phyloP scores from a whole-genome alignment of 1,140 invertebrate species.

The Eumeta japonica region DNA sequence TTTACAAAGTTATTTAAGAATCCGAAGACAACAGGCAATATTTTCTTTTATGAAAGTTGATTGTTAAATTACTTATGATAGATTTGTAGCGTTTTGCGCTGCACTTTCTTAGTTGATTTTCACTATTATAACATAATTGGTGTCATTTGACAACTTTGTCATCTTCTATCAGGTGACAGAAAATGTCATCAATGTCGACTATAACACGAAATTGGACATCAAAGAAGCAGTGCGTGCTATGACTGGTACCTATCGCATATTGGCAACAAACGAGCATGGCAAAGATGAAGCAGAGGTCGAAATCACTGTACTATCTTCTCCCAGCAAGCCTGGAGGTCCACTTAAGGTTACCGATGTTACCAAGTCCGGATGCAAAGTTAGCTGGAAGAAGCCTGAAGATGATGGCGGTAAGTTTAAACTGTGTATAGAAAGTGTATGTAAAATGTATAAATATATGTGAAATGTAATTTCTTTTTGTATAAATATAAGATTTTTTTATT shows the following conservation, averaged over 20 bases:
- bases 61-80: no score
- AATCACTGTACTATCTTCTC: conserved; percentile 83
- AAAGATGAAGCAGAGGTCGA: conserved; percentile 92
- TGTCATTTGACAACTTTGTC: no score
- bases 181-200: conserved; percentile 87
- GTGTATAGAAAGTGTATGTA: neutral
- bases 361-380: conserved; percentile 82
- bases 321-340: conserved; percentile 84
- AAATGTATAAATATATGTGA: neutral
- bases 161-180: conserved; percentile 33
- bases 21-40: no score
- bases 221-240: conserved; percentile 80
- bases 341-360: conserved; percentile 91
- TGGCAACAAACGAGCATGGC: conserved; percentile 89
- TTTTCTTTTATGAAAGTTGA: no score
- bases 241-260: conserved; percentile 87
- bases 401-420: conserved; percentile 78
- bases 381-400: conserved; percentile 97
- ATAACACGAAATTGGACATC: conserved; percentile 90
- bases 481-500: no score
- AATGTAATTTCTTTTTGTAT: conserved; percentile 6
- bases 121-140: no score
- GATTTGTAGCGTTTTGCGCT: no score
- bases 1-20: no score
- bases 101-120: no score